Conservation (phyloP, 2,113 vertebrate genomes). For the Fregetta grallaria region DNA sequence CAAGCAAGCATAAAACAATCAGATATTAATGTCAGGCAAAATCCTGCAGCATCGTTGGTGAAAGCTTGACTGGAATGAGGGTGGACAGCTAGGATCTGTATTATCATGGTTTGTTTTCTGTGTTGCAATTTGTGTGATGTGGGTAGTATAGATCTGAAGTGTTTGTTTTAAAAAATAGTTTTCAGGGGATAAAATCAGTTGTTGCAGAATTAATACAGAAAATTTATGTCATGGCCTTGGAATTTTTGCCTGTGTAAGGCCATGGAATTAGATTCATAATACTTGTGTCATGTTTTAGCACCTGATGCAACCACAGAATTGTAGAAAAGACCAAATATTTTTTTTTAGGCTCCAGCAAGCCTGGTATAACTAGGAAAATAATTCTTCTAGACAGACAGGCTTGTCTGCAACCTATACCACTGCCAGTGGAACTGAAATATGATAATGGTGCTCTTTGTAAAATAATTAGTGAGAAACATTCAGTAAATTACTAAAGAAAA, state of each 20-base stretch:
- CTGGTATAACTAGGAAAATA: neutral
- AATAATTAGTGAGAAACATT: neutral
- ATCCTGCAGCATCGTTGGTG: neutral
- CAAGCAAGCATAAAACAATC: neutral
- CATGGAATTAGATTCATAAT: neutral
- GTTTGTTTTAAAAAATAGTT: neutral
- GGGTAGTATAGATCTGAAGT: neutral
- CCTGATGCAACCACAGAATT: neutral
- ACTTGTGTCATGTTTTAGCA: neutral
- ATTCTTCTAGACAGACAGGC: neutral
- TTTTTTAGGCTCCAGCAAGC: neutral
- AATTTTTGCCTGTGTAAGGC: neutral
- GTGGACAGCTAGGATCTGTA: neutral
- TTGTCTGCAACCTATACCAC: neutral
- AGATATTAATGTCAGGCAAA: neutral
- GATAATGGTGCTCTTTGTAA: neutral
- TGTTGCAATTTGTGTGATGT: neutral
- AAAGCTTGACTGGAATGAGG: neutral
- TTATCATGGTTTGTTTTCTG: neutral
- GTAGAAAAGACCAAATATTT: neutral
- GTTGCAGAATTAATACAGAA: neutral
- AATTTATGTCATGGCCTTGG: neutral
- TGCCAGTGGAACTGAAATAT: neutral
- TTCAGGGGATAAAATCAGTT: neutral
- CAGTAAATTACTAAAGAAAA: neutral